Percentiles rank a stretch among this genome's conserved stretches.
Evolutionary conservation across 2,113 vertebrate genomes (phyloP).

Genomic region (Hemiprocne comata): DNA sequence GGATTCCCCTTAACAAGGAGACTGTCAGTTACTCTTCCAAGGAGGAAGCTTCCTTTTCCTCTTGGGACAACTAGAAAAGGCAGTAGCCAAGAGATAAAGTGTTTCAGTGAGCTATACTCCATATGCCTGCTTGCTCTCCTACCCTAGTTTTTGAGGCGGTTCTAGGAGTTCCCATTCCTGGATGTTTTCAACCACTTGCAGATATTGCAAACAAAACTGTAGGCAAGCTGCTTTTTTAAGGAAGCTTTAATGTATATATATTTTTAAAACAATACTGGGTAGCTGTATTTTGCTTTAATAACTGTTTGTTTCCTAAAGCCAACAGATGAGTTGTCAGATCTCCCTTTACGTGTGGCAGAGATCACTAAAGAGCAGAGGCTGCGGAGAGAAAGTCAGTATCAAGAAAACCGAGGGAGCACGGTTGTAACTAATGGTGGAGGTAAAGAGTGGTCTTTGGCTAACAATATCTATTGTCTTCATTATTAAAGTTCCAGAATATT

Average conservation of each 20-base stretch:
- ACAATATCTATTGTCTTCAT: not conserved
- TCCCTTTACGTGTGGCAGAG: slow-evolving; percentile 86
- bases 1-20: not conserved
- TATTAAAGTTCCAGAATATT: not conserved
- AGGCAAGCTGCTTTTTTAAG: not conserved
- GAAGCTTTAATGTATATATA: not conserved
- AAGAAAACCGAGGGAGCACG: slow-evolving; percentile 74
- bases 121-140: not conserved
- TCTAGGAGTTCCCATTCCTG: not conserved
- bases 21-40: not conserved
- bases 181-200: not conserved
- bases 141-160: not conserved
- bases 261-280: not conserved
- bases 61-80: not conserved
- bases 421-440: slow-evolving; percentile 88
- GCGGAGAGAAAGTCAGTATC: slow-evolving; percentile 81
- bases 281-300: not conserved
- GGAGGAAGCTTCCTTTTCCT: not conserved
- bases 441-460: slow-evolving; percentile 60
- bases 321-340: slow-evolving; percentile 92
- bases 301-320: slow-evolving; percentile 78
- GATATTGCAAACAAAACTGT: not conserved
- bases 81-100: not conserved
- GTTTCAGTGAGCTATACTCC: not conserved
- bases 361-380: slow-evolving; percentile 87